These are phyloP conservation scores for Mechanitis mazaeus DNA, from an alignment of 2,888 invertebrate genomes.

Conservation along the genomic window DNA sequence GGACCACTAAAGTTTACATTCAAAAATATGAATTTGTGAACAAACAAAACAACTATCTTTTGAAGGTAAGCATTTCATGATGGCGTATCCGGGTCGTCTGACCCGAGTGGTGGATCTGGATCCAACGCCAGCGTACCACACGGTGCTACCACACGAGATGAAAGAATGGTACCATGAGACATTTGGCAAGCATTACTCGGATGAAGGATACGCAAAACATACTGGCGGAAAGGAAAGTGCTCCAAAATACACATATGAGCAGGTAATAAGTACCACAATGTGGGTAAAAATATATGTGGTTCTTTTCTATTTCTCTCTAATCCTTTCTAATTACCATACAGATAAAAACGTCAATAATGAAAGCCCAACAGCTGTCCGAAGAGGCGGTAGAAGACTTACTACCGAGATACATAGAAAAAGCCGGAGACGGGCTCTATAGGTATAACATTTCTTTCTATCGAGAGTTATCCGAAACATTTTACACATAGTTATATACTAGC, in stretches of 20 bases:
- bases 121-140: conserved; percentile 49
- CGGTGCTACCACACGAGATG: conserved; percentile 35
- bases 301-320: not conserved
- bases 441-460: conserved; percentile 24
- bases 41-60: no score
- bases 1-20: no score
- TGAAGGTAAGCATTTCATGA: conserved; percentile 55
- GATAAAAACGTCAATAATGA: conserved; percentile 24
- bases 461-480: no score
- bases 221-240: conserved; percentile 43
- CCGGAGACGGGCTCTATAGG: conserved; percentile 66
- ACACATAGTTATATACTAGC: no score
- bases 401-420: conserved; percentile 61
- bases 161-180: conserved; percentile 52
- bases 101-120: conserved; percentile 61
- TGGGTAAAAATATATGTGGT: not conserved
- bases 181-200: conserved; percentile 50
- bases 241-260: conserved; percentile 51
- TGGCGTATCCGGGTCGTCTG: conserved; percentile 71
- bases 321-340: not conserved
- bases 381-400: conserved; percentile 67
- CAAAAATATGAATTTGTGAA: no score
- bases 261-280: conserved; percentile 35
- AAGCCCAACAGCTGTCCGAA: conserved; percentile 55
- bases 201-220: conserved; percentile 42